Percentiles rank a stretch among this genome's conserved stretches.
Conservation (phyloP, 2,113 vertebrate genomes). For the Nettapus auritus region DNA sequence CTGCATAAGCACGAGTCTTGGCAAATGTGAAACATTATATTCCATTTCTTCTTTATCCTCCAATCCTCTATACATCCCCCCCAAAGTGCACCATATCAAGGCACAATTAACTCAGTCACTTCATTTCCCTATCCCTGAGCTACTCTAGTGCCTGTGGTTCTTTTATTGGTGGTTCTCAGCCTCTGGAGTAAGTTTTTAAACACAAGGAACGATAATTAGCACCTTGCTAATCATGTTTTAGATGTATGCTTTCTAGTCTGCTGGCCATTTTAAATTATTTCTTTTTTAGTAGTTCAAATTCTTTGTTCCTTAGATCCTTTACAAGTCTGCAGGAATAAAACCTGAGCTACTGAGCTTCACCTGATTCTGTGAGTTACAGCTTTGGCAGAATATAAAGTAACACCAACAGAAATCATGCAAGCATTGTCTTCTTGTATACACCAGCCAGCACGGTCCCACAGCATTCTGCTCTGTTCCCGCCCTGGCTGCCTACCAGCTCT, state of each 20-base stretch:
- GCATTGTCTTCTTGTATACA: neutral
- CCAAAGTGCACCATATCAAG: neutral
- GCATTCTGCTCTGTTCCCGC: neutral
- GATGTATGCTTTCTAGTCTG: neutral
- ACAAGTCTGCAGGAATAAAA: neutral
- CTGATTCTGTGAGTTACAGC: neutral
- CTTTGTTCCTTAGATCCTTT: neutral
- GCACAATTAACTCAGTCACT: neutral
- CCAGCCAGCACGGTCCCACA: neutral
- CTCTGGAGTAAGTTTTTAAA: neutral
- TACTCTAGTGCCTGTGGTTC: neutral
- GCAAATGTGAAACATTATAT: neutral
- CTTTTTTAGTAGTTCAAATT: neutral
- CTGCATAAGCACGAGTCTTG: neutral
- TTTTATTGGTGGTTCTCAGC: neutral
- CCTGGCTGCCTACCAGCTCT: neutral
- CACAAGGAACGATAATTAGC: neutral
- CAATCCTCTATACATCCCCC: neutral
- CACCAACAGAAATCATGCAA: neutral
- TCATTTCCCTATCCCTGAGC: neutral
- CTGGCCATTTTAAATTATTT: neutral
- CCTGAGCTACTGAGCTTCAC: neutral
- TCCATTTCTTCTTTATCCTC: neutral
- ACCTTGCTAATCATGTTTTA: neutral
- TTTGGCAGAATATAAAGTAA: neutral